These are phyloP conservation scores for Pinna nobilis DNA, from an alignment of 1,140 invertebrate species.

Conservation along the genomic window DNA sequence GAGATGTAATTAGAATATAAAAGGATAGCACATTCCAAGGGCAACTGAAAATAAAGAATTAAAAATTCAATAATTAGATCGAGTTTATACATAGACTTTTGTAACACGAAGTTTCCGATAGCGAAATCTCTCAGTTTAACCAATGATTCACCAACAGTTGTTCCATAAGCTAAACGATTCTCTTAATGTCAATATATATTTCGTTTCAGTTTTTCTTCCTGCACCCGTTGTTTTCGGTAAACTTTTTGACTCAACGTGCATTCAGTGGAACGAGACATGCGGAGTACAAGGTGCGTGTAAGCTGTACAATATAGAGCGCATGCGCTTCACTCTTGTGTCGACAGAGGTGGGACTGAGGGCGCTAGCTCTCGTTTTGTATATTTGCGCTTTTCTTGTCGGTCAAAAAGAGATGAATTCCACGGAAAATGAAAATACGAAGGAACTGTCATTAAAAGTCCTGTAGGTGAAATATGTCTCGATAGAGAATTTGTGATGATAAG, in stretches of 20 bases:
- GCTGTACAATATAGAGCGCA: constrained; percentile 42
- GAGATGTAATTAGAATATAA: too few relatives aligned
- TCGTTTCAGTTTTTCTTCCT: constrained; percentile 41
- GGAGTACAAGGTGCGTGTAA: constrained; percentile 32
- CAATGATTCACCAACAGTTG: too few relatives aligned
- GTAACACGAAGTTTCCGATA: too few relatives aligned
- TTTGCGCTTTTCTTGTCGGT: constrained; percentile 23
- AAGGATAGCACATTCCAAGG: too few relatives aligned
- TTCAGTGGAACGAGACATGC: constrained; percentile 24
- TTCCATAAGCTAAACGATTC: too few relatives aligned
- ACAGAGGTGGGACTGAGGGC: not conserved
- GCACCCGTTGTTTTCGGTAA: constrained; percentile 42
- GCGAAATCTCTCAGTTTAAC: too few relatives aligned
- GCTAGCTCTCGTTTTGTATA: constrained; percentile 9
- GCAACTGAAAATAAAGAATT: too few relatives aligned
- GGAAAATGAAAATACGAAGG: not conserved
- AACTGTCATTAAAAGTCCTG: too few relatives aligned
- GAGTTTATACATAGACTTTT: too few relatives aligned
- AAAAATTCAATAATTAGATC: too few relatives aligned
- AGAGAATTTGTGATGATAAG: too few relatives aligned
- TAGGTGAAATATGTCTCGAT: too few relatives aligned
- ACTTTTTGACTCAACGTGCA: constrained; percentile 35
- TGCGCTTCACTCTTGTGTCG: constrained; percentile 27
- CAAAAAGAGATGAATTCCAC: constrained; percentile 9
- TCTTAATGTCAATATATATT: not conserved